A percentile compares a stretch with the other conserved stretches of the same genome.
These are phyloP conservation scores for Anthonomus grandis DNA, from an alignment of 1,140 invertebrate genomes.

Conservation along the genomic window DNA sequence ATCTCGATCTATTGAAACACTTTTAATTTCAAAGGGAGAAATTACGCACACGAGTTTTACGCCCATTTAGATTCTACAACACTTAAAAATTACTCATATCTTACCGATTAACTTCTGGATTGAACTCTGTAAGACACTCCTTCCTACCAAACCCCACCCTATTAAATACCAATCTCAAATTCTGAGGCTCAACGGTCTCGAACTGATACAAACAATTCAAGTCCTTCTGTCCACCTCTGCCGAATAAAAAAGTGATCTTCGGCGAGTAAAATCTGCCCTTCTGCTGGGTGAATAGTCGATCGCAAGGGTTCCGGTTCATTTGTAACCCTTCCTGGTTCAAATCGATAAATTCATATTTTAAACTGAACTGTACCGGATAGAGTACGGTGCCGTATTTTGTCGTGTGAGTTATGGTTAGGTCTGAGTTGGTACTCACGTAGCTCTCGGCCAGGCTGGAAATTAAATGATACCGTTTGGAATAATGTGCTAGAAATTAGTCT, in stretches of 20 bases:
- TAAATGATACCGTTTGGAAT: no score
- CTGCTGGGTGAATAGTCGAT: constrained; percentile 56
- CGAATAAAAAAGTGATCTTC: constrained; percentile 76
- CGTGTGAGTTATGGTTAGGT: constrained; percentile 70
- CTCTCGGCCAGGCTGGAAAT: constrained; percentile 61
- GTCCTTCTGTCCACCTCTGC: constrained; percentile 71
- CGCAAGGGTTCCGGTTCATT: constrained; percentile 57
- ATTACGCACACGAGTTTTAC: no score
- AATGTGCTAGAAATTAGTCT: no score
- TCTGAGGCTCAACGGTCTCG: constrained; percentile 62
- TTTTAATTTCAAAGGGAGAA: no score
- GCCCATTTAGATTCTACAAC: constrained; percentile 42
- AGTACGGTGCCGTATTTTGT: constrained; percentile 73
- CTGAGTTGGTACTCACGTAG: constrained; percentile 68
- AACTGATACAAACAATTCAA: constrained; percentile 73
- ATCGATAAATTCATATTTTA: constrained; percentile 76
- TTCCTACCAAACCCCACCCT: constrained; percentile 66
- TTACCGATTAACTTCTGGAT: constrained; percentile 49
- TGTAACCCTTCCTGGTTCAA: constrained; percentile 61
- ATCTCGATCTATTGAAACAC: no score
- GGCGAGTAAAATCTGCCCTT: constrained; percentile 70
- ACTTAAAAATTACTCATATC: not conserved
- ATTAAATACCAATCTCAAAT: constrained; percentile 62
- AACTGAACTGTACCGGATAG: constrained; percentile 71
- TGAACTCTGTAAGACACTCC: constrained; percentile 61